These are phyloP conservation scores for Scaptomyza graminum DNA, from an alignment of 1,140 invertebrate genomes.

Conservation along the genomic window DNA sequence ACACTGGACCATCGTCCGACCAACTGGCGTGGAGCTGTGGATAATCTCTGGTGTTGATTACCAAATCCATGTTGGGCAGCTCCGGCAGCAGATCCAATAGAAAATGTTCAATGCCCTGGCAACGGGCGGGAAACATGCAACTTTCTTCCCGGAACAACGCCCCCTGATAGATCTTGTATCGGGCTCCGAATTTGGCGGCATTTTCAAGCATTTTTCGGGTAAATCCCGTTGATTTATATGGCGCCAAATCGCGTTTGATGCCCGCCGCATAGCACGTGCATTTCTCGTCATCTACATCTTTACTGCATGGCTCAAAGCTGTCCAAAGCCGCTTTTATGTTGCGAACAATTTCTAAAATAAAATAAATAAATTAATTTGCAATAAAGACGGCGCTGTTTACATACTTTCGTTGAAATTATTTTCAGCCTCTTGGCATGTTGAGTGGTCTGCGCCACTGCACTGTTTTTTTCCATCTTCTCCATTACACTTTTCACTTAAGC, in stretches of 20 bases:
- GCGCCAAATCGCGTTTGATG: conserved; percentile 88
- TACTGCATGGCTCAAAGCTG: conserved; percentile 49
- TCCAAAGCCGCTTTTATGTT: conserved; percentile 72
- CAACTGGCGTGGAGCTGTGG: conserved; percentile 87
- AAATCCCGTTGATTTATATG: conserved; percentile 88
- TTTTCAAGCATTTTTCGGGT: conserved; percentile 87
- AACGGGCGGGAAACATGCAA: conserved; percentile 96
- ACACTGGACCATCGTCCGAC: conserved; percentile 88
- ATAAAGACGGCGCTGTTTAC: background rate
- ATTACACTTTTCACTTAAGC: conserved; percentile 6
- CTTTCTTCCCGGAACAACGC: conserved; percentile 91
- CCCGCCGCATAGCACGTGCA: conserved; percentile 87
- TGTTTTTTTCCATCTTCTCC: conserved; percentile 12
- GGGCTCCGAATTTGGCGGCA: conserved; percentile 86
- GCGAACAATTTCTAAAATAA: conserved; percentile 40
- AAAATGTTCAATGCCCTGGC: conserved; percentile 96
- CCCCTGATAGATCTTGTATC: conserved; percentile 91
- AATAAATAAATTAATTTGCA: background rate
- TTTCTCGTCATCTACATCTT: conserved; percentile 71
- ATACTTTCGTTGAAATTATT: conserved; percentile 29
- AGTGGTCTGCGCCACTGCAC: conserved; percentile 3
- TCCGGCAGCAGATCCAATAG: conserved; percentile 88
- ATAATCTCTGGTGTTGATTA: conserved; percentile 96
- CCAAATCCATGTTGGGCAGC: conserved; percentile 93
- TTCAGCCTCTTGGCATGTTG: background rate